Evolutionary conservation across 2,888 invertebrate genomes (phyloP), one percentile per base, ranked within the genome.

Genomic region (Atherix ibis): DNA sequence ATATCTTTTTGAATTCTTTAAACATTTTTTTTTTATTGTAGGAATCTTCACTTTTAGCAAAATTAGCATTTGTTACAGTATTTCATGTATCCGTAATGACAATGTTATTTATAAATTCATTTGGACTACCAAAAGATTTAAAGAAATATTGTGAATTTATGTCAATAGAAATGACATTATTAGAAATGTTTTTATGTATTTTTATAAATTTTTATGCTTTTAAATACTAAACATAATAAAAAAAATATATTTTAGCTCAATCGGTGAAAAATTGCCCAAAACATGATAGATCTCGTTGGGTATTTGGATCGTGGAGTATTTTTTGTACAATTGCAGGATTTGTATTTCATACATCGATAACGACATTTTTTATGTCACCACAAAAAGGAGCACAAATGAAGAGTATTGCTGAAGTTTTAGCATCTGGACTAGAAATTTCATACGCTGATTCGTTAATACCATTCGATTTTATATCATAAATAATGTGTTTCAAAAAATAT

Each of bases 171-270:
- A 16, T 35, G 1, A 24, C 14, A 10, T 30, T 40, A 5, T 25
- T 35, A 15, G 12, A 31, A n/a, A 25, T 30, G 9, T 32, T 32
- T 29, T 16, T 40, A 5, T n/a, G 40, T 40, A 35, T 30, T 22
- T 29, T n/a, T n/a, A n/a, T n/a, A n/a, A n/a, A n/a, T n/a, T n/a
- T n/a, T n/a, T n/a, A n/a, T n/a, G n/a, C n/a, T n/a, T n/a, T n/a
- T n/a, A n/a, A n/a, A n/a, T n/a, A n/a, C n/a, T n/a, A n/a, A n/a
- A n/a, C n/a, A n/a, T n/a, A n/a, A n/a, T n/a, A n/a, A n/a, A n/a
- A n/a, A n/a, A n/a, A n/a, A n/a, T n/a, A n/a, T 10, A n/a, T 31
- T 31, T 25, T 31, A 39, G 40, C 18, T 13, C 40, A 40, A 35
- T 31, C 37, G 9, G 14, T 34, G 3, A 13, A 26, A 12, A 22